Conservation (phyloP, 2,797 vertebrate species). For the Hypotaenidia okinawae region DNA sequence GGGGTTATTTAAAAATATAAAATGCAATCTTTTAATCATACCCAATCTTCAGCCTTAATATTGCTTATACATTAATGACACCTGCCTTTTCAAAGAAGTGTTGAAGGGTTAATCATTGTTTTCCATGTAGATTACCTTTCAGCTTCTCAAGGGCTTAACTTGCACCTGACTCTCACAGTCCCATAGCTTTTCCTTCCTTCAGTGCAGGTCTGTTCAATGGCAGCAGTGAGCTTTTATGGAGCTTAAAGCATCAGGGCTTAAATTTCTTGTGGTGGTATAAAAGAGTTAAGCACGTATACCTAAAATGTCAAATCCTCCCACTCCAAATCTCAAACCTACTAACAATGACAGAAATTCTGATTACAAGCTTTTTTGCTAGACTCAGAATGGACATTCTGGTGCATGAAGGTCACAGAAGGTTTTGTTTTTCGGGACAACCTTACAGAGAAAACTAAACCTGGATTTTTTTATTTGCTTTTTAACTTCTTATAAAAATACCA, state of each 20-base stretch:
- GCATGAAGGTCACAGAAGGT: neutral
- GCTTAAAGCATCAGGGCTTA: neutral
- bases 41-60: neutral
- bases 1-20: neutral
- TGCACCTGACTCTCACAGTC: neutral
- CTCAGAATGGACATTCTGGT: neutral
- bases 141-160: neutral
- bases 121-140: neutral
- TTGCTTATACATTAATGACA: neutral
- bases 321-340: neutral
- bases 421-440: neutral
- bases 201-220: neutral
- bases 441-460: neutral
- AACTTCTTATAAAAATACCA: neutral
- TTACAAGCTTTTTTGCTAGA: neutral
- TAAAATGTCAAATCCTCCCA: neutral
- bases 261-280: neutral
- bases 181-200: neutral
- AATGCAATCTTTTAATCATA: neutral
- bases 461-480: no score
- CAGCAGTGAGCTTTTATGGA: neutral
- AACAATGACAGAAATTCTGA: neutral
- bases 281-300: neutral
- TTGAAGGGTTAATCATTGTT: neutral
- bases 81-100: neutral